Evolutionary conservation across 37 sponge, comb jelly and placozoan genomes (phyloP), one percentile per base, ranked within the genome.

Genomic region (Aplysina aerophoba): DNA sequence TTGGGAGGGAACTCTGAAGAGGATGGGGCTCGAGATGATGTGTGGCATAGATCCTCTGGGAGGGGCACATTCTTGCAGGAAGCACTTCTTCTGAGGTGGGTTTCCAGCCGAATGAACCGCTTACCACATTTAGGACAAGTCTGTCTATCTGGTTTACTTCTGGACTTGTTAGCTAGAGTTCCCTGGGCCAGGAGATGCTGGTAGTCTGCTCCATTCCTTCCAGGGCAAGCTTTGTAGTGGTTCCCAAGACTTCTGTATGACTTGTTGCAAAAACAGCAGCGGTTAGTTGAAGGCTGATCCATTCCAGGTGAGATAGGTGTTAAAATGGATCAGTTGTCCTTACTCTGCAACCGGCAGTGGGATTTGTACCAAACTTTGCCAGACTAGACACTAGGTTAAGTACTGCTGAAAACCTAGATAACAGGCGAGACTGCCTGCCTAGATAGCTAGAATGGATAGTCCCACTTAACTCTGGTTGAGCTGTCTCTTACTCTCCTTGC

Each of bases 131-230:
- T 69, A 30, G 71, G 71, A 69, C 71, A 69, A 31, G 71, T 0
- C 34, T 30, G 33, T 6, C 28, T 69, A 33, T 69, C 28, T 16
- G 71, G 35, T 6, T 69, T 69, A 0, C 71, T 6, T 6, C 6
- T 69, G 34, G 71, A 69, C 6, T 69, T 69, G 71, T 69, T 69
- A 3, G 13, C 71, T 6, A 69, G 71, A 4, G 71, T 69, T 69
- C 71, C 28, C 71, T 69, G 71, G 34, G 71, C 13, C 34, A 69
- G 30, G 2, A 69, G 71, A 16, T 69, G 71, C 1, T 69, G 27
- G 71, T 69, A 69, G 71, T 69, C 71, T 30, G 71, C 71, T 25
- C 71, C 71, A 69, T 69, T 69, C 71, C 71, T 69, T 35, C 28
- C 71, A 31, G 71, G 71, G 30, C 71, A 69, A 6, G 35, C 71